phyloP scores from a whole-genome alignment of 2,888 invertebrate genomes.

The Troilus luridus region DNA sequence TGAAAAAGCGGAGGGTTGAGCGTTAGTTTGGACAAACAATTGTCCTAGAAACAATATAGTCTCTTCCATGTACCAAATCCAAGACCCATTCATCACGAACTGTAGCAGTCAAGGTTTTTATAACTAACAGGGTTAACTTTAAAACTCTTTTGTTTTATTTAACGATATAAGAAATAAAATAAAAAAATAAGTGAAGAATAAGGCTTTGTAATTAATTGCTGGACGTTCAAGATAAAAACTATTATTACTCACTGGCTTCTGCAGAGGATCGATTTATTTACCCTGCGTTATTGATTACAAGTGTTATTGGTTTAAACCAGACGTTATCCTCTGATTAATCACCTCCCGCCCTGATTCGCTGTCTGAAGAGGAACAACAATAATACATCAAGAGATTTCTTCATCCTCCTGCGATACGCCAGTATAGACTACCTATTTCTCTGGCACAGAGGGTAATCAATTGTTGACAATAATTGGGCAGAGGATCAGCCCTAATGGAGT shows the following conservation, averaged over 20 bases:
- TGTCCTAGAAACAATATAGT: too few species aligned
- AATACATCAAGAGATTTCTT: slow-evolving; percentile 24
- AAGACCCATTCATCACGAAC: too few species aligned
- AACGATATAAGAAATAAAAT: too few species aligned
- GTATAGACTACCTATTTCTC: background rate
- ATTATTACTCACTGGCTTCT: background rate
- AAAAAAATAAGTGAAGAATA: too few species aligned
- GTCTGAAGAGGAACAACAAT: background rate
- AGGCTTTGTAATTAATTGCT: too few species aligned
- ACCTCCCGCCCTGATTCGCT: background rate
- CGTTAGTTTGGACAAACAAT: too few species aligned
- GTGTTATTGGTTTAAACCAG: slow-evolving; percentile 8
- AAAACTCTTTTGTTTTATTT: too few species aligned
- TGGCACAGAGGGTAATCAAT: background rate
- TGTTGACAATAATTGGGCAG: background rate
- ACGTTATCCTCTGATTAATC: background rate
- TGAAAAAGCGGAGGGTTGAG: too few species aligned
- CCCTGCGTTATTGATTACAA: background rate
- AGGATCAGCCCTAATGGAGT: background rate
- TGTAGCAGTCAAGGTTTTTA: too few species aligned
- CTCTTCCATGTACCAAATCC: too few species aligned
- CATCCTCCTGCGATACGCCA: background rate
- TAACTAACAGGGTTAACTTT: too few species aligned
- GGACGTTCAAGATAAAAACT: background rate
- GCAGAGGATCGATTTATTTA: background rate